Evolutionary conservation across 1,140 invertebrate species (phyloP), one percentile per base, ranked within the genome.

Genomic region (Ceratina calcarata): DNA sequence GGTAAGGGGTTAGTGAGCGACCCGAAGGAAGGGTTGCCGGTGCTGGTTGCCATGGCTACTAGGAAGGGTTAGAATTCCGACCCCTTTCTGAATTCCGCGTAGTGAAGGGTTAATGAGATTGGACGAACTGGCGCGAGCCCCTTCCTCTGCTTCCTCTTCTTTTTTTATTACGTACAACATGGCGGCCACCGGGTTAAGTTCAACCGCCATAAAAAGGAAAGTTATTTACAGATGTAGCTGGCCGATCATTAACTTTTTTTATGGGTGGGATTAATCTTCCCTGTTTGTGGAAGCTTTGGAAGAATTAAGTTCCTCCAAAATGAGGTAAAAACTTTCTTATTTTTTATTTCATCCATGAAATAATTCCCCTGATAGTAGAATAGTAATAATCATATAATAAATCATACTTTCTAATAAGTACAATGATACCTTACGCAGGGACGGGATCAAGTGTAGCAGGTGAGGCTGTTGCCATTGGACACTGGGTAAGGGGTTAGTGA

Each of bases 21-120:
- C 3, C 37, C 74, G 82, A 83, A 86, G 82, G 90, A 89, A 91
- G 90, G 91, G 91, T 91, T 91, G 53, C 67, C 57, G 80, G 91
- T 91, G 53, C 51, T 58, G 78, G 91, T 91, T 89, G 70, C 90
- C 80, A 91, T 92, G 90, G 80, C 73, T 86, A 92, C 91, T 61
- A 65, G 80, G 87, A 92, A 92, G 90, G 89, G 90, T 91, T 91
- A 90, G 88, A 81, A 82, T 79, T 72, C 78, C 83, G 79, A 84
- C 81, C 80, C 82, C 73, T 81, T 75, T 82, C 75, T 32, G 80
- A 76, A 85, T 77, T 81, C 77, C 65, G 57, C 20, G 72, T 72
- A 80, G 87, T 85, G 89, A 92, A 91, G 91, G 91, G 91, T 92
- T 92, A 92, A 92, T 91, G 90, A 92, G 90, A 91, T 92, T 91